A percentile compares a stretch with the other conserved stretches of the same genome.
These are phyloP conservation scores for Heliconius erato DNA, from an alignment of 2,888 invertebrate genomes.

Conservation along the genomic window DNA sequence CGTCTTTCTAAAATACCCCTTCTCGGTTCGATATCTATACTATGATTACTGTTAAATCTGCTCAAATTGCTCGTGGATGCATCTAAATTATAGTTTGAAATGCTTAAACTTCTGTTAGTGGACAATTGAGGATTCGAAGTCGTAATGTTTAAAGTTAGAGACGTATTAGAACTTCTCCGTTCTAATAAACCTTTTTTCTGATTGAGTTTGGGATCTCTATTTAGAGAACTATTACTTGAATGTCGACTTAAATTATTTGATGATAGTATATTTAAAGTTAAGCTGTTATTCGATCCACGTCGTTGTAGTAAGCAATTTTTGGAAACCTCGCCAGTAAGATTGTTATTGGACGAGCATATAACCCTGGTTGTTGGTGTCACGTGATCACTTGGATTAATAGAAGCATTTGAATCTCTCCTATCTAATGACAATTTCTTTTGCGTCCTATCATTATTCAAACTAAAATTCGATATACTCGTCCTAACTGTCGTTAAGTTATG, in stretches of 20 bases:
- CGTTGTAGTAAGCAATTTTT: conserved; percentile 91
- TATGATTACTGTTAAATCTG: conserved; percentile 80
- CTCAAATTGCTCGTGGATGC: conserved; percentile 83
- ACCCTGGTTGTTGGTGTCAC: conserved; percentile 75
- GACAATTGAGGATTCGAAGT: conserved; percentile 81
- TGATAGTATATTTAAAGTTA: conserved; percentile 91
- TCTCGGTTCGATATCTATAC: conserved; percentile 78
- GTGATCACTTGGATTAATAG: conserved; percentile 88
- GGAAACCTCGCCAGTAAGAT: conserved; percentile 70
- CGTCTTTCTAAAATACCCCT: conserved; percentile 91
- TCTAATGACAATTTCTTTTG: conserved; percentile 90
- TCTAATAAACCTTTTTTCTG: conserved; percentile 91
- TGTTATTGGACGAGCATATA: conserved; percentile 83
- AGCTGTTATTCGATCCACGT: conserved; percentile 94
- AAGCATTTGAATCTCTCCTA: conserved; percentile 94
- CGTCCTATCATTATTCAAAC: conserved; percentile 74
- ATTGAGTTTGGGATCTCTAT: conserved; percentile 73
- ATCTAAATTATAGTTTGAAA: conserved; percentile 83
- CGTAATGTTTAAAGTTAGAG: conserved; percentile 91
- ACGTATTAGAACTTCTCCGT: conserved; percentile 95
- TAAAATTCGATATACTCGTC: conserved; percentile 81
- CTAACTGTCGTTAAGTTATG: conserved; percentile 78
- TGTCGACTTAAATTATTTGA: conserved; percentile 82
- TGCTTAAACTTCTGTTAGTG: conserved; percentile 75
- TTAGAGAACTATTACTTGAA: conserved; percentile 86